Evolutionary conservation across 1,140 invertebrate genomes (phyloP), one percentile per base, ranked within the genome.

Genomic region (Mycetomoellerius zeteki): DNA sequence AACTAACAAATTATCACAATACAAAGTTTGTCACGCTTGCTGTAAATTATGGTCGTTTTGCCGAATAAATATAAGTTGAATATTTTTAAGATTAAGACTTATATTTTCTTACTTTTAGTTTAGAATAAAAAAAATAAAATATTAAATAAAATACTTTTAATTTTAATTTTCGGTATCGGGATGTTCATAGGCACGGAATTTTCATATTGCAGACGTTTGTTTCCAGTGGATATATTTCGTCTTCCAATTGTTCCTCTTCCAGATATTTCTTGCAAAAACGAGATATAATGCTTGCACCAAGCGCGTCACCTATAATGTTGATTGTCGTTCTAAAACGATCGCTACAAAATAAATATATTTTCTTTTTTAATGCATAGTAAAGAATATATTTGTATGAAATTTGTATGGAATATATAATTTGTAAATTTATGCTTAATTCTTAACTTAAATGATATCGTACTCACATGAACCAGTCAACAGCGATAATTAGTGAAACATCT

Each of bases 391-490:
- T 0, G 2, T n/a, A 33, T 64, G 16, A 10, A 64, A n/a, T 64
- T 27, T n/a, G 10, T 64, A 43, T 0, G 37, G 2, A 43, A 10
- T 43, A 43, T 10, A 43, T n/a, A n/a, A n/a, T 43, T 10, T 43
- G 8, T 43, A 43, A 43, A 43, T 43, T 43, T 43, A 43, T 43
- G 2, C n/a, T n/a, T n/a, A 43, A 0, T 43, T 43, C 7, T 43
- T 8, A 43, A 0, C n/a, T 56, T 56, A 56, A 56, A 5, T 19
- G 27, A 33, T 50, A 43, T 10, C 10, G 8, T 82, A 96, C 96
- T 96, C 96, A 98, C 97, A 98, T 93, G 30, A 98, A 95, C 97
- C 97, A 98, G 91, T 98, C 97, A 50, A 97, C 96, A 6, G 97
- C 97, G 62, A 98, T 96, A 86, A 98, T 97, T 21, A 98, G 94